A percentile compares a stretch with the other conserved stretches of the same genome.
phyloP scores from a whole-genome alignment of 1,140 invertebrate genomes.

The Drosophila neocordata region DNA sequence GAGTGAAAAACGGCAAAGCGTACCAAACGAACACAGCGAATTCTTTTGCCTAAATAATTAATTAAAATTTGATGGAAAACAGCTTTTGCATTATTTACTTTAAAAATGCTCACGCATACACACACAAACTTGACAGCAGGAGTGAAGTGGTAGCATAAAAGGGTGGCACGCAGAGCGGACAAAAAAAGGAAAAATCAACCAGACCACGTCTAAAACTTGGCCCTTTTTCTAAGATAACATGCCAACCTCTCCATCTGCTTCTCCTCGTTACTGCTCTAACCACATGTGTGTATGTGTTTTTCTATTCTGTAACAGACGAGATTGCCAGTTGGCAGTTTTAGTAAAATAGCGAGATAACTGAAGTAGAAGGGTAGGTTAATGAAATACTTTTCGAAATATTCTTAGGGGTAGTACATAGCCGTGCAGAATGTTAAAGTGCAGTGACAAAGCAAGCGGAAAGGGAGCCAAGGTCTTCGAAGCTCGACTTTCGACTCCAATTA shows the following conservation, averaged over 20 bases:
- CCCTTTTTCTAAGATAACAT: constrained; percentile 67
- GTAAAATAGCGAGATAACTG: constrained; percentile 12
- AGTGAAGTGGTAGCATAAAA: constrained; percentile 18
- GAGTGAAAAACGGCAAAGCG: constrained; percentile 16
- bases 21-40: constrained; percentile 40
- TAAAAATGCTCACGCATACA: constrained; percentile 58
- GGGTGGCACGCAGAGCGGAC: background rate
- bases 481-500: constrained; percentile 69
- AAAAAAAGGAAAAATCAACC: constrained; percentile 65
- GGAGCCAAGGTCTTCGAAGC: constrained; percentile 11
- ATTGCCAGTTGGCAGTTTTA: constrained; percentile 25
- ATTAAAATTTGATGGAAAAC: constrained; percentile 83
- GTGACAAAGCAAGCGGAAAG: constrained; percentile 15
- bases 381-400: constrained; percentile 79
- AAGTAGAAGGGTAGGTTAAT: constrained; percentile 54
- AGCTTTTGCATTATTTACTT: constrained; percentile 82
- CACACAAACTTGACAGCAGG: constrained; percentile 40
- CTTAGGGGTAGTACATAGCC: constrained; percentile 66
- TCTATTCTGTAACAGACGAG: constrained; percentile 36
- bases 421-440: constrained; percentile 77
- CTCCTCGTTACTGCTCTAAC: constrained; percentile 18
- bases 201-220: constrained; percentile 68
- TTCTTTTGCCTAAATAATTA: constrained; percentile 82
- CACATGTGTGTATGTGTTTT: constrained; percentile 10
- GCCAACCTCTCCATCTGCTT: constrained; percentile 20